Conservation (phyloP, 2,113 vertebrate species). For the Myodes glareolus region DNA sequence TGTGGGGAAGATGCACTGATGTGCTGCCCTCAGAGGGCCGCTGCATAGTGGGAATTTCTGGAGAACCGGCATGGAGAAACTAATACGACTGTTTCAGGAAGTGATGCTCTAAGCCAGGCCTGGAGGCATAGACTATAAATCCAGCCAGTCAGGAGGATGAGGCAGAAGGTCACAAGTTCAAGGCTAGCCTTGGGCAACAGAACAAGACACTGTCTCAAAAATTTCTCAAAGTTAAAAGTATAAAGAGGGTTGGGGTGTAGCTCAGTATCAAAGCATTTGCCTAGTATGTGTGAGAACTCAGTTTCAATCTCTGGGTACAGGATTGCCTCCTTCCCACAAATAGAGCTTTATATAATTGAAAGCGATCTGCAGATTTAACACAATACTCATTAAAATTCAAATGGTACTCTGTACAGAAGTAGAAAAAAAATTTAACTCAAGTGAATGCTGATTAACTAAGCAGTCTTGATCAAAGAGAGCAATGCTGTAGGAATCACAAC, state of each 20-base stretch:
- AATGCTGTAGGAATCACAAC: neutral
- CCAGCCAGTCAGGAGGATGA: neutral
- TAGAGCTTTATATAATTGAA: neutral
- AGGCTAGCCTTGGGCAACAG: neutral
- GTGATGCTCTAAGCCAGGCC: neutral
- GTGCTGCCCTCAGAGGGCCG: neutral
- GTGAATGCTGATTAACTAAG: neutral
- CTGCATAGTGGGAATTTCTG: neutral
- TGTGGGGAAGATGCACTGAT: neutral
- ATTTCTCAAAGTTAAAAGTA: neutral
- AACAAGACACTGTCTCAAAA: no score
- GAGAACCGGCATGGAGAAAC: neutral
- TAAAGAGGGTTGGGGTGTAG: neutral
- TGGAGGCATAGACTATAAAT: neutral
- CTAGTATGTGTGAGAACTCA: no score
- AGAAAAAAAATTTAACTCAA: neutral
- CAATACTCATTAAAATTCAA: neutral
- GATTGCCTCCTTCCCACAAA: neutral
- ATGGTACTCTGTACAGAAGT: neutral
- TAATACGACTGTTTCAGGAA: neutral
- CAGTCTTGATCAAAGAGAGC: neutral
- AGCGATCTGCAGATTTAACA: neutral
- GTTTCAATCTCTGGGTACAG: neutral
- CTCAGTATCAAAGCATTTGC: neutral
- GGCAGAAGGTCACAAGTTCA: neutral